Evolutionary conservation across 2,888 invertebrate species (phyloP).

Genomic region (Drosophila planitibia): DNA sequence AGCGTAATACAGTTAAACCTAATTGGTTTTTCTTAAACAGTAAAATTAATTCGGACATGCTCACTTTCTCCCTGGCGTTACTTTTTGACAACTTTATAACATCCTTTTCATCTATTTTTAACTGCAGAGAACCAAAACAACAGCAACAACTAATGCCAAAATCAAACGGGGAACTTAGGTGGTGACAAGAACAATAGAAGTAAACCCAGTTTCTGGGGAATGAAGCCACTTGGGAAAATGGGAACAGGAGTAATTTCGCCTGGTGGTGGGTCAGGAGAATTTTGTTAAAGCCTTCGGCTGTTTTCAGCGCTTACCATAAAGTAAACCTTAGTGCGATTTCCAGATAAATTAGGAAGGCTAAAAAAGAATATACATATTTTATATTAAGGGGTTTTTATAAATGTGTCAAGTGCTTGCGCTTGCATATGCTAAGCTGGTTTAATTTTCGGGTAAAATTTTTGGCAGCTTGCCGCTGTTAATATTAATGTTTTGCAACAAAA

Average conservation of each 20-base stretch:
- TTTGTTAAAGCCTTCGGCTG: conserved; percentile 34
- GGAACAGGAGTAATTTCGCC: conserved; percentile 5
- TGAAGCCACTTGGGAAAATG: background rate
- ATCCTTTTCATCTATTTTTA: background rate
- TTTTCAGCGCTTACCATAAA: conserved; percentile 36
- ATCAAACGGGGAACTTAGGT: conserved; percentile 22
- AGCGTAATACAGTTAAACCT: background rate
- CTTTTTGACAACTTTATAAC: background rate
- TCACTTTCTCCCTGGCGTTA: background rate
- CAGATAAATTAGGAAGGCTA: conserved; percentile 53
- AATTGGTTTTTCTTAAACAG: background rate
- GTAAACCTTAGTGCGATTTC: conserved; percentile 29
- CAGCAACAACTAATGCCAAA: conserved; percentile 22
- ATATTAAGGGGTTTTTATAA: conserved; percentile 12
- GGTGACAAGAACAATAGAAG: conserved; percentile 28
- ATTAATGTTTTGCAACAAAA: conserved; percentile 15
- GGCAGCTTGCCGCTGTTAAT: conserved; percentile 20
- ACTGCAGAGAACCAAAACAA: background rate
- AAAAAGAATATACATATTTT: conserved; percentile 3
- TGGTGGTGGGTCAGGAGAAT: conserved; percentile 5
- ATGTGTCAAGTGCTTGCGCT: conserved; percentile 48
- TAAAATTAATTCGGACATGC: background rate
- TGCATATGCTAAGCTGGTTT: conserved; percentile 47
- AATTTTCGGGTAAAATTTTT: conserved; percentile 17
- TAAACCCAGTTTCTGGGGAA: background rate